Conservation (phyloP, 2,797 vertebrate genomes). For the Channa striata region DNA sequence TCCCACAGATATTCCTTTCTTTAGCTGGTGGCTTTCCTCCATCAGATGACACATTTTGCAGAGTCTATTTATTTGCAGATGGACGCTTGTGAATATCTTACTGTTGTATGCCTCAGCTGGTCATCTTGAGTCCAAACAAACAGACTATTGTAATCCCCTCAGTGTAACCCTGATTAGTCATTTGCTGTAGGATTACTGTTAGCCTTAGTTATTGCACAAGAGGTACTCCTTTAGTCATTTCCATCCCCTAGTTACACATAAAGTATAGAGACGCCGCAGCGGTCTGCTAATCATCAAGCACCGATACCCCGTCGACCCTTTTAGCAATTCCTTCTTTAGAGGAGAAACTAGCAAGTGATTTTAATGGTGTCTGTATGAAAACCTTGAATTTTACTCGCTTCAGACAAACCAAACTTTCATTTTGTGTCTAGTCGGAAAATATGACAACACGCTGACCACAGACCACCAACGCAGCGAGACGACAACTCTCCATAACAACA, state of each 20-base stretch:
- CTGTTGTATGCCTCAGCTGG: slow-evolving; percentile 22
- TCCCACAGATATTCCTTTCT: slow-evolving; percentile 12
- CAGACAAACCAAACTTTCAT: slow-evolving; percentile 45
- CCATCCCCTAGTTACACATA: slow-evolving; percentile 47
- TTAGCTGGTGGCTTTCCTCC: slow-evolving; percentile 18
- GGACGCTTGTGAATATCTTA: slow-evolving; percentile 30
- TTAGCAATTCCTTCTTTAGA: slow-evolving; percentile 27
- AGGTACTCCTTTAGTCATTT: slow-evolving; percentile 41
- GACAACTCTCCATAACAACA: slow-evolving; percentile 57
- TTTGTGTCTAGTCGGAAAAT: slow-evolving; percentile 49
- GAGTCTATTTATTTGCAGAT: neutral
- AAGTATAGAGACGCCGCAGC: slow-evolving; percentile 39
- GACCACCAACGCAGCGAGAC: slow-evolving; percentile 58
- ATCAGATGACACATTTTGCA: slow-evolving; percentile 31
- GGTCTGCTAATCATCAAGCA: slow-evolving; percentile 60
- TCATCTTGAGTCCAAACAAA: slow-evolving; percentile 40
- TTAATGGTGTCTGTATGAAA: slow-evolving; percentile 28
- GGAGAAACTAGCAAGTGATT: slow-evolving; percentile 30
- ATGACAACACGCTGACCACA: slow-evolving; percentile 35
- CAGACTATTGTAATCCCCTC: slow-evolving; percentile 26
- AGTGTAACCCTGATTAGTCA: slow-evolving; percentile 40
- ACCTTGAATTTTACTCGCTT: slow-evolving; percentile 47
- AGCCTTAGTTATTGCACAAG: slow-evolving; percentile 56
- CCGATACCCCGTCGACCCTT: slow-evolving; percentile 32
- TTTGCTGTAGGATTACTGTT: slow-evolving; percentile 30